Evolutionary conservation across 2,888 invertebrate species (phyloP), one percentile per base, ranked within the genome.

Genomic region (Himalopsyche japonica): DNA sequence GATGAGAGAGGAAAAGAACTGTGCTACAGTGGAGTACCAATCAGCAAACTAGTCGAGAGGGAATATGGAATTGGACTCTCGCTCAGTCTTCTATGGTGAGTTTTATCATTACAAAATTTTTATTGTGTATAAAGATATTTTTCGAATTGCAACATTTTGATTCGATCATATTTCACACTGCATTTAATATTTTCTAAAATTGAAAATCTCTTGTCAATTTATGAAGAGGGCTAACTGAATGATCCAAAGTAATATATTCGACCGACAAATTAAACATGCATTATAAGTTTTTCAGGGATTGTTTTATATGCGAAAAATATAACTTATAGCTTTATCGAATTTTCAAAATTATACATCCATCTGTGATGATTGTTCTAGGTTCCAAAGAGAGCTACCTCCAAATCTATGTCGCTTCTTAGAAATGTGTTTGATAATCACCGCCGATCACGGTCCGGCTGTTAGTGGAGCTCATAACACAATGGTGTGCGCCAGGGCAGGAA

Each of bases 391-490:
- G 89, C 92, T 99, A 81, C 99, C 99, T 0, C 93, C 96, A 2
- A 97, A 98, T 91, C 98, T 98, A 77, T 96, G 97, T 91, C 98
- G 98, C 91, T 99, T 99, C 94, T 96, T 99, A 89, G 99, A 99
- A 92, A 98, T 99, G 96, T 98, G 98, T 89, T 93, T 99, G 86
- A 99, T 99, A 95, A 97, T 99, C 86, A 99, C 99, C 0, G 98
- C 98, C 18, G 99, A 99, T 92, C 99, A 99, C 90, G 99, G 99
- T 2, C 99, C 99, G 0, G 99, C 99, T 0, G 99, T 99, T 0
- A 98, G 98, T 0, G 99, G 99, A 0, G 99, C 99, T 0, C 99
- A 99, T 92, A 99, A 99, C 91, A 99, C 99, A 20, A 99, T 99
- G 90, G 99, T 99, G 76, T 99, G 98, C 89, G 99, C 99, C 10